Evolutionary conservation across 2,888 invertebrate genomes (phyloP), one percentile per base, ranked within the genome.

Genomic region (Nycteola revayana): DNA sequence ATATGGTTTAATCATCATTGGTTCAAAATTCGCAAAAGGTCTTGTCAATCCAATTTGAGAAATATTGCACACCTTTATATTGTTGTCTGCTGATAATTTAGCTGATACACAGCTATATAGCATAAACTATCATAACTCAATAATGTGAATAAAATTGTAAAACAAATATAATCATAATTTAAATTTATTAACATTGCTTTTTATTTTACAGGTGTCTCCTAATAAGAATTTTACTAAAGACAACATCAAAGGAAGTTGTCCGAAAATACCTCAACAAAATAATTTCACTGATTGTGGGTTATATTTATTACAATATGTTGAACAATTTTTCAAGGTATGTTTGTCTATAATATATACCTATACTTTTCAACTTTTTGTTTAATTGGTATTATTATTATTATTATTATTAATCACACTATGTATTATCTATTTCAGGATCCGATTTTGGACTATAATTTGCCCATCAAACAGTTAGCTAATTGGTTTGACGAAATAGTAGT

Each of bases 201-300:
- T 50, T 34, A 18, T 32, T 18, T 80, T 76, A 35, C 75, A 90
- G 86, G 78, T 91, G 35, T 90, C 91, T n/a, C 78, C 79, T 27
- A 91, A 90, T 51, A 92, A 93, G 66, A 76, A 91, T 28, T 97
- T 95, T 72, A 94, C 93, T 49, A 96, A 95, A 73, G 93, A 94
- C 58, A 94, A 93, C 25, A 95, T 98, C 60, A 94, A 94, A 66
- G 98, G 97, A 3, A 93, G 93, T 49, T 93, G 93, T 64, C 96
- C 96, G 0, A 95, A 95, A 86, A 96, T 97, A 48, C 99, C 99
- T n/a, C 98, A 98, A 73, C 99, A 99, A 84, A 95, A 94, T 51
- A 99, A 99, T 89, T 97, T 94, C 71, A 96, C 95, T 23, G 99
- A 99, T 77, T 99, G 99, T 83, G 99, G 99, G 0, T 89, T 99